Evolutionary conservation across 2,797 vertebrate genomes (phyloP), one percentile per base, ranked within the genome.

Genomic region (Enteromius trimaculatus): DNA sequence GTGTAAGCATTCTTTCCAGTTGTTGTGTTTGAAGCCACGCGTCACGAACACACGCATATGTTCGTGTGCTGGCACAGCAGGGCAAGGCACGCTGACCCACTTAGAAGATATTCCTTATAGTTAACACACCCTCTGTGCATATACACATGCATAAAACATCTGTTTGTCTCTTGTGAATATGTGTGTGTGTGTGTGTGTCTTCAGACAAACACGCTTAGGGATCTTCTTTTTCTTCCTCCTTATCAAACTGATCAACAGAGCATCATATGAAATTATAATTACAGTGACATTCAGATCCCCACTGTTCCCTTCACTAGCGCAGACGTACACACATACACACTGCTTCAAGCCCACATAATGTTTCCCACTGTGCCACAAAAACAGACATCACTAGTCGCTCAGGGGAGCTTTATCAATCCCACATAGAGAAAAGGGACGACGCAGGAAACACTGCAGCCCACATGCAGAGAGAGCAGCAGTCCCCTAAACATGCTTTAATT

Each of bases 201-300:
- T 26, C 23, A 71, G 49, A 53, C 49, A 44, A 70, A 62, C 31
- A 17, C 1, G 60, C n/a, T 66, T 23, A 1, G 64, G 64, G 72
- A 77, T 77, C 74, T 70, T 69, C 9, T 68, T 66, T 83, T 82
- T 74, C 80, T 66, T 77, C 64, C 64, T 23, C 64, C 14, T 37
- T 77, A 69, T 83, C 64, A 60, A 83, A 77, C 64, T 55, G 64
- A 77, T 83, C 81, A 83, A 47, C 81, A 69, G 64, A 83, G 81
- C 74, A 70, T 83, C 51, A 60, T 70, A 70, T 77, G 64, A 83
- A 83, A 83, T 77, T 69, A 83, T 83, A 83, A 83, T 83, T 83
- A 83, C 74, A 60, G 74, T 69, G 64, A 69, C 81, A 69, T 77
- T 83, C 74, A 47, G 64, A 65, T 77, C 64, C 74, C 81, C 81